A percentile compares a stretch with the other conserved stretches of the same genome.
These are phyloP conservation scores for Mustela lutreola DNA, from an alignment of 2,113 vertebrate species.

Conservation along the genomic window DNA sequence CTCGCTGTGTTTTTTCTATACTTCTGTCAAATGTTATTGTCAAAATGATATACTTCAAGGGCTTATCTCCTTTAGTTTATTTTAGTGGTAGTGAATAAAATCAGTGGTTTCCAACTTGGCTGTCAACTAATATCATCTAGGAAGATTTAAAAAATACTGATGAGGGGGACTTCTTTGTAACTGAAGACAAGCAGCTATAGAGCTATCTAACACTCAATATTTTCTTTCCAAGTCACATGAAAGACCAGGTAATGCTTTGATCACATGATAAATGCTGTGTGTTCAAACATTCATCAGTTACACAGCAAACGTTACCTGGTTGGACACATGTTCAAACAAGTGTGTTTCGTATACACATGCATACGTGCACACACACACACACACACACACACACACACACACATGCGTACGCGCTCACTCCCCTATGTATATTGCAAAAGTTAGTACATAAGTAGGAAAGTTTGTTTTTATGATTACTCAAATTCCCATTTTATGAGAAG, in stretches of 20 bases:
- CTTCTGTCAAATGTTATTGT: neutral
- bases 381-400: neutral
- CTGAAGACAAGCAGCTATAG: neutral
- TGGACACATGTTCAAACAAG: neutral
- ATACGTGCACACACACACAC: rapidly evolving
- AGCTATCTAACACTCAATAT: neutral
- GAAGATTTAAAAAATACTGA: neutral
- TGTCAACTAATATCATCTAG: neutral
- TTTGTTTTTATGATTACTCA: neutral
- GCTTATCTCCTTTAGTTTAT: neutral
- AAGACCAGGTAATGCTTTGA: neutral
- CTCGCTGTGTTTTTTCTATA: neutral
- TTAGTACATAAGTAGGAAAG: neutral
- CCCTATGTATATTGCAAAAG: neutral
- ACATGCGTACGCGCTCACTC: too few species aligned
- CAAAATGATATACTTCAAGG: neutral
- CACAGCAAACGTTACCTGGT: neutral
- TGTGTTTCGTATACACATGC: neutral
- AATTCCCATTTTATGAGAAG: neutral
- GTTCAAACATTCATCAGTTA: neutral
- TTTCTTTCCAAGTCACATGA: neutral
- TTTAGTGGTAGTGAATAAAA: neutral
- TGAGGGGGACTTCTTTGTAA: neutral
- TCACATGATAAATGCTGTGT: neutral
- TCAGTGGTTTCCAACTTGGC: neutral